phyloP scores from a whole-genome alignment of 1,140 invertebrate species.

The Catajapyx aquilonaris region DNA sequence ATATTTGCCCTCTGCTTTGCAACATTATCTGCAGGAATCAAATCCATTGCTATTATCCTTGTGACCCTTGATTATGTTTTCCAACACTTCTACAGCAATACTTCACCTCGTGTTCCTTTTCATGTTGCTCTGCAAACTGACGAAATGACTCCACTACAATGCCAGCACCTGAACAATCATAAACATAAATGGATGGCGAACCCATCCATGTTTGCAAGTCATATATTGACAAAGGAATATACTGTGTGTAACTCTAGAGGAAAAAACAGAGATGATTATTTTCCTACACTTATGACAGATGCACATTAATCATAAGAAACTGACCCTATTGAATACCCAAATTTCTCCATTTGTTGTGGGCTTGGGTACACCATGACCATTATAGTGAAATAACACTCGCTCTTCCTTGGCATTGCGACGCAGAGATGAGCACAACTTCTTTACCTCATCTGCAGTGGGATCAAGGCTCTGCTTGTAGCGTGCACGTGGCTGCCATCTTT shows the following conservation, averaged over 20 bases:
- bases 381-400: constrained; percentile 96
- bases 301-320: too few species aligned
- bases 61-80: too few species aligned
- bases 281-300: too few species aligned
- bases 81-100: too few species aligned
- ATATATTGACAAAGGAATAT: constrained; percentile 95
- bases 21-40: too few species aligned
- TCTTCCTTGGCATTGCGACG: constrained; percentile 98
- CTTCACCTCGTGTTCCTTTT: constrained; percentile 63
- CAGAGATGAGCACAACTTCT: constrained; percentile 85
- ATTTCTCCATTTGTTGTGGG: constrained; percentile 97
- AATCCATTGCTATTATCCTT: too few species aligned
- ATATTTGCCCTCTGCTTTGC: too few species aligned
- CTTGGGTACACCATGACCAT: constrained; percentile 96
- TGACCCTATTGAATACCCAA: constrained; percentile 96
- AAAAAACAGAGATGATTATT: constrained; percentile 10
- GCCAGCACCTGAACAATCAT: constrained; percentile 96
- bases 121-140: constrained; percentile 76
- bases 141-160: constrained; percentile 86
- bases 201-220: constrained; percentile 99
- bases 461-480: constrained; percentile 90
- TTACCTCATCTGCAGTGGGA: constrained; percentile 94
- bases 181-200: constrained; percentile 94
- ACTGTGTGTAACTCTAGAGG: constrained; percentile 82
- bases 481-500: constrained; percentile 91